Conservation (phyloP, 2,113 vertebrate genomes). For the Arizona elegans region DNA sequence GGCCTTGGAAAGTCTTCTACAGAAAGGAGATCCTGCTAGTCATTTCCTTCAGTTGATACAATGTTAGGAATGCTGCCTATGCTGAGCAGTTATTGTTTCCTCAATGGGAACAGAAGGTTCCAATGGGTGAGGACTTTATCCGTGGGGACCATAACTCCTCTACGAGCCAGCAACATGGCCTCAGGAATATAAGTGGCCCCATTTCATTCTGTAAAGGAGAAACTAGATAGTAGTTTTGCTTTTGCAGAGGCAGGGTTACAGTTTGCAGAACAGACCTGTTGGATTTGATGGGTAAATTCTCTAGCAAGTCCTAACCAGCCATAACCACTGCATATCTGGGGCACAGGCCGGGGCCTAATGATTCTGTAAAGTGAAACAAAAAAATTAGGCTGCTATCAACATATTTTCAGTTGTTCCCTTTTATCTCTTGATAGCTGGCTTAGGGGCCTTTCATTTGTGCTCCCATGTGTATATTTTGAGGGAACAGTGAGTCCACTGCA, state of each 20-base stretch:
- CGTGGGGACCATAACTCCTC: neutral
- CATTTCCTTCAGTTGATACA: neutral
- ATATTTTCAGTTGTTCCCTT: slow-evolving; percentile 4
- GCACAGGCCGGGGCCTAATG: neutral
- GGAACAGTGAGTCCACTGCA: slow-evolving; percentile 17
- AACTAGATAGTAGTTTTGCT: neutral
- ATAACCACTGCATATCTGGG: neutral
- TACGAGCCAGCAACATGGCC: neutral
- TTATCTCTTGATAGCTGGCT: slow-evolving; percentile 21
- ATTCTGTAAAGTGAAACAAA: neutral
- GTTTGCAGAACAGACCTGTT: neutral
- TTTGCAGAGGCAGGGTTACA: neutral
- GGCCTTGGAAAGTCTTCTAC: neutral
- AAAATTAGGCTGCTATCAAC: slow-evolving; percentile 16
- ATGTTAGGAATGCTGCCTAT: neutral
- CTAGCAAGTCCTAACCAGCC: neutral
- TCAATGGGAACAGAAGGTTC: neutral
- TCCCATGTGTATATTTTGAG: neutral
- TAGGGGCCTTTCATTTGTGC: slow-evolving; percentile 7
- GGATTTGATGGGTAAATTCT: neutral
- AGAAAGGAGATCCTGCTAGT: neutral
- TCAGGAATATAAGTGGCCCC: neutral
- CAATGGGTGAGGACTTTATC: neutral
- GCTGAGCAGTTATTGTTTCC: neutral
- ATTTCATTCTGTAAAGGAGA: neutral